Evolutionary conservation across 2,113 vertebrate genomes (phyloP).

Genomic region (Sinocyclocheilus anshuiensis): DNA sequence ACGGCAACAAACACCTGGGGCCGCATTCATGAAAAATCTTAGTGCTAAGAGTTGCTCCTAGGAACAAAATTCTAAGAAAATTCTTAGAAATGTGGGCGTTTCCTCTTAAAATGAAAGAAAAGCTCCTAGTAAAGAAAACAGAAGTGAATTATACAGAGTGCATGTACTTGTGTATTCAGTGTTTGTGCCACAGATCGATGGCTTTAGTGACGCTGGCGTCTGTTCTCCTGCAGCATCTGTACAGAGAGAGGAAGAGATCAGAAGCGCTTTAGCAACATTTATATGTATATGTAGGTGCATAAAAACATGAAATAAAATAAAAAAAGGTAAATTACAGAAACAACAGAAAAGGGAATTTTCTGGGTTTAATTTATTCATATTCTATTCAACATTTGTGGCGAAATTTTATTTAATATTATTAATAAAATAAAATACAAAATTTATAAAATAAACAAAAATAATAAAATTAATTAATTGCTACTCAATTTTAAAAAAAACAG

Average conservation of each 20-base stretch:
- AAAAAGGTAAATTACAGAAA: neutral
- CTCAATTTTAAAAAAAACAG: neutral
- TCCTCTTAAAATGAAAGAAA: too few relatives aligned
- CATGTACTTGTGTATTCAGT: slow-evolving; percentile 75
- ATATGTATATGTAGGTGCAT: neutral
- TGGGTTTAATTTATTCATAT: neutral
- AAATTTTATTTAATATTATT: neutral
- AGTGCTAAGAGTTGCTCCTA: too few relatives aligned
- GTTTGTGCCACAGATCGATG: slow-evolving; percentile 94
- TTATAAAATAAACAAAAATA: too few relatives aligned
- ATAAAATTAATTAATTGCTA: too few relatives aligned
- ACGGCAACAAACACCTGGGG: slow-evolving; percentile 86
- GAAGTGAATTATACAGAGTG: slow-evolving; percentile 72
- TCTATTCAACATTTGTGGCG: neutral
- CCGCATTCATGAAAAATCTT: too few relatives aligned
- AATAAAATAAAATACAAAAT: neutral
- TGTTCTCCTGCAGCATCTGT: slow-evolving; percentile 94
- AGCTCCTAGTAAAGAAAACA: too few relatives aligned
- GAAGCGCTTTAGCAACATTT: neutral
- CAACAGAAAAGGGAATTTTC: neutral
- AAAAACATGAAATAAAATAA: too few relatives aligned
- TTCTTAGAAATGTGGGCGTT: too few relatives aligned
- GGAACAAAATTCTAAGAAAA: too few relatives aligned
- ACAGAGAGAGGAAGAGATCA: neutral
- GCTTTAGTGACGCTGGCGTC: slow-evolving; percentile 96